phyloP scores from a whole-genome alignment of 2,888 invertebrate species.

The Coronaproctus castanopsis region DNA sequence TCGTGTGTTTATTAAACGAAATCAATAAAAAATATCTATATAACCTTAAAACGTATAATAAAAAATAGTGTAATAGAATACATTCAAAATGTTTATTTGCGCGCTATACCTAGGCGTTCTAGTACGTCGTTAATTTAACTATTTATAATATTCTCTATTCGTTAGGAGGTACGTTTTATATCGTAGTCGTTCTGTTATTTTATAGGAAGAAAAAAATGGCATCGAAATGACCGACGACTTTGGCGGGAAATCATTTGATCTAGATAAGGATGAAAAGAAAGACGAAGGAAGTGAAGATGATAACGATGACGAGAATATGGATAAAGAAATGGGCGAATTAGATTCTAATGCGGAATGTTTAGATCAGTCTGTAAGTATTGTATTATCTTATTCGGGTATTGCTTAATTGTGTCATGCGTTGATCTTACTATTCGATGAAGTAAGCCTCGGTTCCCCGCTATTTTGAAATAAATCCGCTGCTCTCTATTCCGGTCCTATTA shows the following conservation, averaged over 20 bases:
- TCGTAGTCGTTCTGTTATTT: background rate
- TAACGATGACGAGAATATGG: slow-evolving; percentile 57
- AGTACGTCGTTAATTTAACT: background rate
- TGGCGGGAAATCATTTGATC: slow-evolving; percentile 65
- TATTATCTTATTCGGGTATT: no score
- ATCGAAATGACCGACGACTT: slow-evolving; percentile 94
- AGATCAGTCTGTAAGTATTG: slow-evolving; percentile 27
- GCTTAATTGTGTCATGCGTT: background rate
- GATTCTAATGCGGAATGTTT: slow-evolving; percentile 62
- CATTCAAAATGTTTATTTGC: no score
- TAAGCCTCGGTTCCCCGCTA: no score
- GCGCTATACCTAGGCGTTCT: no score
- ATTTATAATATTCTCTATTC: background rate
- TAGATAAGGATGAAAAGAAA: slow-evolving; percentile 42
- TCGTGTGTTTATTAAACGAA: no score
- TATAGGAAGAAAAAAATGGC: slow-evolving; percentile 63
- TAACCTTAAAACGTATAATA: no score
- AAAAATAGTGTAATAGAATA: no score
- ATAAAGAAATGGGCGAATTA: slow-evolving; percentile 93
- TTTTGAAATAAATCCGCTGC: no score
- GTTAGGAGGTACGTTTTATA: background rate
- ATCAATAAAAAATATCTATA: no score
- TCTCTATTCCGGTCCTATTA: no score
- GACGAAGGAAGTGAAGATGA: slow-evolving; percentile 38
- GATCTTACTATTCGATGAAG: background rate